Evolutionary conservation across 2,113 vertebrate species (phyloP), one percentile per base, ranked within the genome.

Genomic region (Actinemys pallida): DNA sequence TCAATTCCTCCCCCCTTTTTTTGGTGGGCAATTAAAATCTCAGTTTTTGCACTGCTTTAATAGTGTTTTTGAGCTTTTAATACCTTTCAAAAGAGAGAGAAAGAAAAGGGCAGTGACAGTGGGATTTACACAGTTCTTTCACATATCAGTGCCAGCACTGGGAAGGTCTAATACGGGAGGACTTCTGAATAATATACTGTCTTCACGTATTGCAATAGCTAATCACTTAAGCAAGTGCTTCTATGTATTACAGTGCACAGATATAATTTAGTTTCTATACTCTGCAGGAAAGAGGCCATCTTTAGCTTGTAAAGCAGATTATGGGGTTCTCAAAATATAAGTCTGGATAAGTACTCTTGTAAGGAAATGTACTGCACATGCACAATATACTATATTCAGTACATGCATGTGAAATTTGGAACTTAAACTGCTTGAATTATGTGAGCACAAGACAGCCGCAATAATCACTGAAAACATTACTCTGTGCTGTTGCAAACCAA

Each of bases 331-430:
- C 42, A 49, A 42, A 87, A 82, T 49, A 79, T 81, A 83, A 87
- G 87, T 75, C 50, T 84, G 80, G 88, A 2, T 69, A 76, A 0
- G 2, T 52, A 47, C 39, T 84, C 3, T 54, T 87, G 91, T 57
- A 85, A 29, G 90, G 76, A 86, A 1, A 0, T 1, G 11, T 59
- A 52, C 16, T 87, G 45, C 65, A 86, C 27, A 8, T 2, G 75
- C 17, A 31, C 56, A 52, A 24, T 42, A 50, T 0, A 0, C n/a
- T 89, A 83, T 69, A 56, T 87, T 88, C 62, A 80, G 31, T 8
- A 49, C 0, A 0, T 12, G 9, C 1, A 5, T 42, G 53, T 83
- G 86, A 75, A 59, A 50, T 27, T 24, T 10, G 75, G 75, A 49
- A 90, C 78, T 25, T 62, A 72, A 72, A 22, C n/a, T 42, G 19